phyloP scores from a whole-genome alignment of 2,888 invertebrate species.

The Frankliniella intonsa region DNA sequence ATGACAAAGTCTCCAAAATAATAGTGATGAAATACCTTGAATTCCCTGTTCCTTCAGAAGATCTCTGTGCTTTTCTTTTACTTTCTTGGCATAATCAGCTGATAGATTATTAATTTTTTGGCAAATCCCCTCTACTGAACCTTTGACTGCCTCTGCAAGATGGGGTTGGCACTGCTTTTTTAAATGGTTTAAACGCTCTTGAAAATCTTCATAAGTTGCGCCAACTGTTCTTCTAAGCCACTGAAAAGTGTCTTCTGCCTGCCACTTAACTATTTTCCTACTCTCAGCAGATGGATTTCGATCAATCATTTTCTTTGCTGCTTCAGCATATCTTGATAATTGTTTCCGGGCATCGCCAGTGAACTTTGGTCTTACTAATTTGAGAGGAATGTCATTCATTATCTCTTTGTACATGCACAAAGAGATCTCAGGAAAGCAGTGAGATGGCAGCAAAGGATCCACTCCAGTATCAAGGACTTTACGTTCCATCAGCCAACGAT shows the following conservation, averaged over 20 bases:
- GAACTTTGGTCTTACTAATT: slow-evolving; percentile 90
- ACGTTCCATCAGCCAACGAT: slow-evolving; percentile 93
- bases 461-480: slow-evolving; percentile 85
- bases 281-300: slow-evolving; percentile 89
- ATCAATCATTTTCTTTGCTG: slow-evolving; percentile 94
- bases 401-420: slow-evolving; percentile 94
- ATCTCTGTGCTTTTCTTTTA: slow-evolving; percentile 78
- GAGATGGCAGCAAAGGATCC: slow-evolving; percentile 87
- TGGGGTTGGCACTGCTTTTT: slow-evolving; percentile 94
- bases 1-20: neutral
- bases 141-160: slow-evolving; percentile 87
- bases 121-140: slow-evolving; percentile 92
- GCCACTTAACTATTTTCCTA: slow-evolving; percentile 96
- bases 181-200: slow-evolving; percentile 81
- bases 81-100: slow-evolving; percentile 85
- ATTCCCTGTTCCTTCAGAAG: slow-evolving; percentile 85
- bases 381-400: slow-evolving; percentile 97
- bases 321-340: slow-evolving; percentile 88
- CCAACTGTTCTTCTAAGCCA: slow-evolving; percentile 91
- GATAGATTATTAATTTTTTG: slow-evolving; percentile 89
- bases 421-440: slow-evolving; percentile 88
- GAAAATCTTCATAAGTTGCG: slow-evolving; percentile 90
- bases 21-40: slow-evolving; percentile 43
- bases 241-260: slow-evolving; percentile 94
- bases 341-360: slow-evolving; percentile 94